Evolutionary conservation across 2,888 invertebrate genomes (phyloP).

Genomic region (Parelbella ahira): DNA sequence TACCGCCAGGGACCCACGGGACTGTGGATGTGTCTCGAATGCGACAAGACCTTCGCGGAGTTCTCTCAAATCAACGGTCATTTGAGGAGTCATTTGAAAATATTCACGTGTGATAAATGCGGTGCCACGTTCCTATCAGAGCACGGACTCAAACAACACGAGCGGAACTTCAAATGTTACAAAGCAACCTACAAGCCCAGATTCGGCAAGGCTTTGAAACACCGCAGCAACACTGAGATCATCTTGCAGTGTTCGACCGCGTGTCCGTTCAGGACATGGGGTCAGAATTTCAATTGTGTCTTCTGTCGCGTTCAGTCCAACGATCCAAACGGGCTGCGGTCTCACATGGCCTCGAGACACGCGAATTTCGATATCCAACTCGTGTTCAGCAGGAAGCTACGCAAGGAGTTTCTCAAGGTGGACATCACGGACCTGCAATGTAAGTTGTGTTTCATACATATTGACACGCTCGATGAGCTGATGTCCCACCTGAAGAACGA

Average conservation of each 20-base stretch:
- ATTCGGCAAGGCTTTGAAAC: slow-evolving; percentile 64
- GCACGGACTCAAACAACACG: slow-evolving; percentile 64
- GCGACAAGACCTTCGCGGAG: slow-evolving; percentile 62
- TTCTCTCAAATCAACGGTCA: slow-evolving; percentile 70
- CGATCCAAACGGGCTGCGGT: slow-evolving; percentile 64
- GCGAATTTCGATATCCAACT: slow-evolving; percentile 63
- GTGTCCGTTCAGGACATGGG: slow-evolving; percentile 70
- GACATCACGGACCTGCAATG: slow-evolving; percentile 71
- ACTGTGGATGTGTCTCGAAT: slow-evolving; percentile 66
- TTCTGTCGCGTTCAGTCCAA: slow-evolving; percentile 69
- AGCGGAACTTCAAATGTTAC: slow-evolving; percentile 66
- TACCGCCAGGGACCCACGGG: slow-evolving; percentile 59
- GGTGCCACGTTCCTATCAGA: slow-evolving; percentile 66
- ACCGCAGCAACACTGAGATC: slow-evolving; percentile 68
- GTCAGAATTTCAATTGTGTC: slow-evolving; percentile 70
- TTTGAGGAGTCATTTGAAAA: slow-evolving; percentile 63
- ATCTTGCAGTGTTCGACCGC: slow-evolving; percentile 71
- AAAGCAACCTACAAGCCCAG: slow-evolving; percentile 67
- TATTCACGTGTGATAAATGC: slow-evolving; percentile 69
- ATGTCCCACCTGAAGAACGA: slow-evolving; percentile 63
- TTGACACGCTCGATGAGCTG: slow-evolving; percentile 61
- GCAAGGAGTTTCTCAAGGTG: slow-evolving; percentile 67
- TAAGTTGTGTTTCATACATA: slow-evolving; percentile 62
- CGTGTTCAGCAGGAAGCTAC: slow-evolving; percentile 64
- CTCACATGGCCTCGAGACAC: slow-evolving; percentile 66